phyloP scores from a whole-genome alignment of 2,888 invertebrate genomes.

The Amphipyra berbera region DNA sequence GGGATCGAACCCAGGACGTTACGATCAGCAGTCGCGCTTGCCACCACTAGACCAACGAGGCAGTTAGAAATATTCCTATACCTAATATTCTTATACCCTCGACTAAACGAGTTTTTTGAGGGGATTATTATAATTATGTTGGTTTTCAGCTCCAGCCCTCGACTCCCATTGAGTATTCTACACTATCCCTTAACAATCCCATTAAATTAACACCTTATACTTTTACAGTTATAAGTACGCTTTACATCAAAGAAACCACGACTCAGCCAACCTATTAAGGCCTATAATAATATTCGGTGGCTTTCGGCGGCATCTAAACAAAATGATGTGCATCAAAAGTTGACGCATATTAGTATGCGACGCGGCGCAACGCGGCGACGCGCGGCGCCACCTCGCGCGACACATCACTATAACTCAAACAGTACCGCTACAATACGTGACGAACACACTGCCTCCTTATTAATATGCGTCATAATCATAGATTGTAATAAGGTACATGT shows the following conservation, averaged over 20 bases:
- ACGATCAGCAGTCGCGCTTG: too few relatives aligned
- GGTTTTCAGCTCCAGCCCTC: too few relatives aligned
- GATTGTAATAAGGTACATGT: conserved; percentile 32
- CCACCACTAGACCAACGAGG: too few relatives aligned
- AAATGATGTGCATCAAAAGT: conserved; percentile 21
- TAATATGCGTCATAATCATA: conserved; percentile 41
- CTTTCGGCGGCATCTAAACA: conserved; percentile 15
- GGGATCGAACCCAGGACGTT: too few relatives aligned
- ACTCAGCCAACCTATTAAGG: neutral
- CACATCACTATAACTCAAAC: conserved; percentile 49
- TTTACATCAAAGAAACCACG: neutral
- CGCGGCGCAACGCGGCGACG: conserved; percentile 19
- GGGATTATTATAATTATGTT: too few relatives aligned
- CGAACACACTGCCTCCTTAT: conserved; percentile 27
- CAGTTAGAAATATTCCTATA: too few relatives aligned
- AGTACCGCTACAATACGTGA: conserved; percentile 54
- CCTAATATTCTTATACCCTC: too few relatives aligned
- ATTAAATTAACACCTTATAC: neutral
- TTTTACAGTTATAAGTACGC: too few relatives aligned
- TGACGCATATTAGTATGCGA: conserved; percentile 48
- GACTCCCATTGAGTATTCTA: neutral
- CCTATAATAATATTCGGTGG: conserved; percentile 9
- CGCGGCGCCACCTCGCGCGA: conserved; percentile 46
- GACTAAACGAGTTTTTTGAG: too few relatives aligned
- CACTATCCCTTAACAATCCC: neutral